phyloP scores from a whole-genome alignment of 2,797 vertebrate genomes.

The Diplodus sargus region DNA sequence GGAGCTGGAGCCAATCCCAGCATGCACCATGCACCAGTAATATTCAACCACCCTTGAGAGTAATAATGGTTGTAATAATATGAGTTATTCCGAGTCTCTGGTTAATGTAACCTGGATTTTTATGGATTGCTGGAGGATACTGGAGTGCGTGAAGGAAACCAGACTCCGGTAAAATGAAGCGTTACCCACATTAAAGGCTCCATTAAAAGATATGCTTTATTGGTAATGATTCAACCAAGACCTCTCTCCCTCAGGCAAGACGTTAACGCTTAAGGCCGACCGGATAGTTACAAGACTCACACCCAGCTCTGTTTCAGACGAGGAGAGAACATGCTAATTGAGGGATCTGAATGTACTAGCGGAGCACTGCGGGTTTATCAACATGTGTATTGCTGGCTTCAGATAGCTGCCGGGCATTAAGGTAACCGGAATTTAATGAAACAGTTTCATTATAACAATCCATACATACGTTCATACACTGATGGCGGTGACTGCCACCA shows the following conservation, averaged over 20 bases:
- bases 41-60: constrained; percentile 15
- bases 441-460: not conserved
- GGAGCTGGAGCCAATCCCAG: constrained; percentile 29
- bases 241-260: constrained; percentile 1
- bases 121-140: constrained; percentile 9
- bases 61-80: not conserved
- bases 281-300: not conserved
- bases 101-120: constrained; percentile 28
- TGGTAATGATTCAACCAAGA: constrained; percentile 34
- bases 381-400: not conserved
- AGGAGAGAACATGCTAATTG: not conserved
- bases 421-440: too few relatives aligned
- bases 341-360: not conserved
- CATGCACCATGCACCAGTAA: constrained; percentile 24
- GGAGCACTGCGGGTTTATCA: not conserved
- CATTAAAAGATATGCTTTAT: constrained; percentile 26
- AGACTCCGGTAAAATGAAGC: not conserved
- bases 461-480: too few relatives aligned
- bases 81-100: constrained; percentile 12
- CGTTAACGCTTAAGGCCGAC: not conserved
- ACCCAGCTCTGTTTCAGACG: not conserved
- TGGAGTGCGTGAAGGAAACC: constrained; percentile 9
- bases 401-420: not conserved
- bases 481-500: too few relatives aligned
- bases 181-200: not conserved